Conservation (phyloP, 2,113 vertebrate species). For the Apteryx mantelli region DNA sequence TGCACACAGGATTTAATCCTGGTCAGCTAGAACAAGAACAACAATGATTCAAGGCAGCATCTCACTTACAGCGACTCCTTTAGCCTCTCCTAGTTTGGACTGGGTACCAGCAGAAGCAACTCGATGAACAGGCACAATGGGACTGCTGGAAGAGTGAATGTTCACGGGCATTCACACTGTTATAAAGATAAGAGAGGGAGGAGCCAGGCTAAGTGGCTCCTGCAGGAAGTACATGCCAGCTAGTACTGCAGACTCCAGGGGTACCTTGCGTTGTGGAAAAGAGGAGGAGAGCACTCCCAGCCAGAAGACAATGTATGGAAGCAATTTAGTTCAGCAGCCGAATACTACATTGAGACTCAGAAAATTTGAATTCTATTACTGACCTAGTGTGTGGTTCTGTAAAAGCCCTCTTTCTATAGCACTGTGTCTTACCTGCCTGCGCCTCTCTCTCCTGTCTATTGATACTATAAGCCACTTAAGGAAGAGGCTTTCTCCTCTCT, state of each 20-base stretch:
- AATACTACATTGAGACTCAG: rapidly evolving
- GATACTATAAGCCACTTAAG: neutral
- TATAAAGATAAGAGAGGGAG: conserved; percentile 12
- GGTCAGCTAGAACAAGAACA: neutral
- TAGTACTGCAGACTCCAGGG: neutral
- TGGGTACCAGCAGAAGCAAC: neutral
- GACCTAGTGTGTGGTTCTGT: neutral
- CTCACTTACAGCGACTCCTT: conserved; percentile 32
- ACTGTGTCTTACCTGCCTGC: neutral
- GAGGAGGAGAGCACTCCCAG: neutral
- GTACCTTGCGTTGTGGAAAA: neutral
- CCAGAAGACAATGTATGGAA: neutral
- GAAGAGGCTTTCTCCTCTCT: neutral
- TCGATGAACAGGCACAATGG: neutral
- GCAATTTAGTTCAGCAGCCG: neutral
- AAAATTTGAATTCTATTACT: rapidly evolving
- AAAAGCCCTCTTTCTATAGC: neutral
- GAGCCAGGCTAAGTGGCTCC: conserved; percentile 29
- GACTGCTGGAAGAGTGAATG: neutral
- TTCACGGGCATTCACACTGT: rapidly evolving
- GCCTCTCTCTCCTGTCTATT: neutral
- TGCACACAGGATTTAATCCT: neutral
- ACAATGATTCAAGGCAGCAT: neutral
- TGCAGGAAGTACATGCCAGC: neutral
- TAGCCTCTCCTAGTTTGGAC: neutral